These are phyloP conservation scores for Setipinna tenuifilis DNA, from an alignment of 2,797 vertebrate genomes.

Conservation along the genomic window DNA sequence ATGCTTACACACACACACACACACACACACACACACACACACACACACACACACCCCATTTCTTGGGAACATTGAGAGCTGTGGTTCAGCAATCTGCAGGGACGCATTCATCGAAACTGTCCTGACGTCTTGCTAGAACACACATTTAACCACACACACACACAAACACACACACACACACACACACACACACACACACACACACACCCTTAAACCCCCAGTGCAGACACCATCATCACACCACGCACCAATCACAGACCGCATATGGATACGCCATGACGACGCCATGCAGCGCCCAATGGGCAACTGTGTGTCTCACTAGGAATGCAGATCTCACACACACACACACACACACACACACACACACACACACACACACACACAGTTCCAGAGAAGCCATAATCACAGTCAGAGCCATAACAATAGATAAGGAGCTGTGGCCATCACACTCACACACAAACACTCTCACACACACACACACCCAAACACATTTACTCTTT, in stretches of 20 bases:
- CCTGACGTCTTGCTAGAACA: neutral
- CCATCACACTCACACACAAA: conserved; percentile 29
- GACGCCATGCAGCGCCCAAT: too few relatives aligned
- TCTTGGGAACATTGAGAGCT: conserved; percentile 42
- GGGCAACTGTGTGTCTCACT: too few relatives aligned
- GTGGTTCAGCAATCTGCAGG: neutral
- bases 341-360: too few relatives aligned
- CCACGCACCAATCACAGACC: too few relatives aligned
- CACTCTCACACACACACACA: too few relatives aligned
- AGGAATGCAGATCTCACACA: too few relatives aligned
- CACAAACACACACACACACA: neutral
- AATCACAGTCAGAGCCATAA: neutral
- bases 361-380: neutral
- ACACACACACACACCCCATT: conserved; percentile 6
- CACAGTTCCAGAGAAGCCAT: neutral
- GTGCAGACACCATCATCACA: too few relatives aligned
- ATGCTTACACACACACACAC: neutral
- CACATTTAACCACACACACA: neutral
- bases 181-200: neutral
- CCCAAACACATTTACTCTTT: too few relatives aligned
- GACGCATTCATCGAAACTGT: neutral
- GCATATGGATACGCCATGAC: too few relatives aligned
- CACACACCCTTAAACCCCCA: too few relatives aligned
- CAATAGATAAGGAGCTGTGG: conserved; percentile 4
- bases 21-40: neutral